phyloP scores from a whole-genome alignment of 1,140 invertebrate genomes.

The Conus ventricosus region DNA sequence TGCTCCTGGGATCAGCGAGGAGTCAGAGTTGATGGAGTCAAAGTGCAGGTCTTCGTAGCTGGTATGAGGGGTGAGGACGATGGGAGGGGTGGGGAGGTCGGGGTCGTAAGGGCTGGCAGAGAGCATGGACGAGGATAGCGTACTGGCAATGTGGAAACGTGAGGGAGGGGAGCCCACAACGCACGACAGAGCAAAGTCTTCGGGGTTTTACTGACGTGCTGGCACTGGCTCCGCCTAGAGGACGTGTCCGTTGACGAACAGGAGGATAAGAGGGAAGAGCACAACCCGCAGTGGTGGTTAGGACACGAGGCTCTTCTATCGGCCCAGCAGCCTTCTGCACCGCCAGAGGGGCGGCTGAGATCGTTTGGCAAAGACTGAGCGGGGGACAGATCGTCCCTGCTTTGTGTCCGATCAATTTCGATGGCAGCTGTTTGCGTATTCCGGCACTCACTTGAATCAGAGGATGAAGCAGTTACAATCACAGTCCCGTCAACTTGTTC shows the following conservation, averaged over 20 bases:
- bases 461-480: neutral
- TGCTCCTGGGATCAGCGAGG: neutral
- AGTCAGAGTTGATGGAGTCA: neutral
- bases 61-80: constrained; percentile 26
- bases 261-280: neutral
- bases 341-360: neutral
- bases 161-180: constrained; percentile 14
- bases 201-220: neutral
- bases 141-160: constrained; percentile 15
- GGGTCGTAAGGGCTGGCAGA: constrained; percentile 8
- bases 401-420: neutral
- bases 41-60: constrained; percentile 5
- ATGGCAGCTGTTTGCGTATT: neutral
- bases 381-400: neutral
- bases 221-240: neutral
- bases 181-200: neutral
- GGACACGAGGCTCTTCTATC: neutral
- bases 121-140: constrained; percentile 5
- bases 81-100: constrained; percentile 28
- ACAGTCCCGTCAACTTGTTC: neutral
- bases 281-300: neutral
- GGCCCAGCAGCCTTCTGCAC: neutral
- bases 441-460: no score
- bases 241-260: neutral
- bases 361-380: neutral